These are phyloP conservation scores for Mythimna ferrago DNA, from an alignment of 2,888 invertebrate genomes.

Conservation along the genomic window DNA sequence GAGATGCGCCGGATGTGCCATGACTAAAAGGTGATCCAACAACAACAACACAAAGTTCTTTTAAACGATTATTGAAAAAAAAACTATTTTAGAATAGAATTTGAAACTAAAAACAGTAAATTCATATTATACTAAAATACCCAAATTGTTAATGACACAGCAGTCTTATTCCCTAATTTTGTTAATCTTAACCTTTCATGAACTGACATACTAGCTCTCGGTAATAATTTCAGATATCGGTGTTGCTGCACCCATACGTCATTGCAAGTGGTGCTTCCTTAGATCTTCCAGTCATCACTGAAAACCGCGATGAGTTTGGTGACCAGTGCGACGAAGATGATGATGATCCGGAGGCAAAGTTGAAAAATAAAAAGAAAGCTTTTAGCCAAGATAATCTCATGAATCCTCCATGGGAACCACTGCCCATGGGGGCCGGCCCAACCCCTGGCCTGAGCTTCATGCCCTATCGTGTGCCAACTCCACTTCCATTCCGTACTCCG, in stretches of 20 bases:
- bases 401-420: conserved; percentile 51
- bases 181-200: neutral
- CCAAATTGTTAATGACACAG: too few relatives aligned
- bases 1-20: too few relatives aligned
- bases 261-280: conserved; percentile 79
- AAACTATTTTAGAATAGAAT: too few relatives aligned
- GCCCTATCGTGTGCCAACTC: conserved; percentile 63
- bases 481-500: conserved; percentile 63
- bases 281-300: conserved; percentile 81
- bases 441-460: conserved; percentile 43
- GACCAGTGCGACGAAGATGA: conserved; percentile 64
- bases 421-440: conserved; percentile 28
- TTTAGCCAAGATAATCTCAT: conserved; percentile 75
- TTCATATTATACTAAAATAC: too few relatives aligned
- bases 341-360: conserved; percentile 45
- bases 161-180: neutral
- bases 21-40: too few relatives aligned
- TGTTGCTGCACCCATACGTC: conserved; percentile 81
- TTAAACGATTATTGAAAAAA: too few relatives aligned
- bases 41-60: too few relatives aligned
- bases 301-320: conserved; percentile 77
- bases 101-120: too few relatives aligned
- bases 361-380: conserved; percentile 69
- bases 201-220: neutral
- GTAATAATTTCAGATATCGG: conserved; percentile 76